Base-by-base conservation (phyloP, 2,113 vertebrate species). In the Xiphophorus maculatus region DNA sequence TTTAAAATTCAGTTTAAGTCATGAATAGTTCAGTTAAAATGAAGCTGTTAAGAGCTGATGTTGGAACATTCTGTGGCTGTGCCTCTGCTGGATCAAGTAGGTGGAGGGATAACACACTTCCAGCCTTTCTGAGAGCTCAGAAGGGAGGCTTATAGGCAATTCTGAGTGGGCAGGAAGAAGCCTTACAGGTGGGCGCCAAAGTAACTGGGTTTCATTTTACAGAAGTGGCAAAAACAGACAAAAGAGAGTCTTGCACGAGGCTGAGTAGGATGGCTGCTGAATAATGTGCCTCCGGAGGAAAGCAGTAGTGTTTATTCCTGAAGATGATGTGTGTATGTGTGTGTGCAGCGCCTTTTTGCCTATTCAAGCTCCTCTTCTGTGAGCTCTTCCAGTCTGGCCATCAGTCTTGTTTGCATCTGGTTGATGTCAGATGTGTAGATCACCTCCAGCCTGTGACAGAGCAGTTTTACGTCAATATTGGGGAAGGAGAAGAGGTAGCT, bases 151-250 rank as follows among this genome's bases (percentile, higher is more conserved):
- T 64, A 42, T 32, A 69, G 76, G 77, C 69, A 77, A 78, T 72
- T 76, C 58, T 83, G 76, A 84, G 84, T 78, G 77, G 79, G 87
- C 66, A 76, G 75, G 60, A 78, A 72, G 58, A 60, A 74, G 80
- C 79, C 65, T 81, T 76, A 72, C n/a, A 64, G 69, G 81, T 87
- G 84, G 81, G 83, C 17, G 76, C 54, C 63, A 66, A 76, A 69
- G 63, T 76, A 73, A 76, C 68, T 74, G 69, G 77, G 78, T 79
- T 81, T 60, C 70, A 76, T 85, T 81, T 73, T 42, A 58, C 75
- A 77, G 51, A 74, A 61, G 82, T 62, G 69, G 73, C 48, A 58
- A 71, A 61, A 22, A 42, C 54, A 67, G 28, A 65, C 48, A 61
- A 76, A 70, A 32, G 17, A 74, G 68, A 61, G 44, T 63, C 44